These are phyloP conservation scores for Daboia siamensis DNA, from an alignment of 2,113 vertebrate species.

Conservation along the genomic window DNA sequence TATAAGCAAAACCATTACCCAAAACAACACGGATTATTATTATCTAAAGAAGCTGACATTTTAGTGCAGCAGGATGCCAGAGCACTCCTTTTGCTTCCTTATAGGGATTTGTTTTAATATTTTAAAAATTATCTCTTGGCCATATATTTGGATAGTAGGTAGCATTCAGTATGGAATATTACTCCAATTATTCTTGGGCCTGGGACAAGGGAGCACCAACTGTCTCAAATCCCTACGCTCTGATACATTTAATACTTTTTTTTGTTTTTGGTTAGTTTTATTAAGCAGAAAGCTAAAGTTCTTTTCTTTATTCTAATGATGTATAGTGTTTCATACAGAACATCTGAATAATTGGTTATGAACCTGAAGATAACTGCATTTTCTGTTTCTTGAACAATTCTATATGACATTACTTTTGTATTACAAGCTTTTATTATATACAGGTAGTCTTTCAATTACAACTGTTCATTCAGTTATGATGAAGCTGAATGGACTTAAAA, in stretches of 20 bases:
- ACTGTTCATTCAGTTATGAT: neutral
- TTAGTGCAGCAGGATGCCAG: neutral
- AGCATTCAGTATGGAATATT: neutral
- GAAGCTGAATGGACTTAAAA: neutral
- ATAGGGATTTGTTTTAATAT: neutral
- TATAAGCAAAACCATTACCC: neutral
- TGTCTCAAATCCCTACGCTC: neutral
- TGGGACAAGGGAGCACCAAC: neutral
- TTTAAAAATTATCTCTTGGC: neutral
- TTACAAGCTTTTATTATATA: neutral
- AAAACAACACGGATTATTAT: neutral
- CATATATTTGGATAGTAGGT: neutral
- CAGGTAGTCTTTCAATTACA: neutral
- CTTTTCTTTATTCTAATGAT: neutral
- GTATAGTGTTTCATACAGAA: neutral
- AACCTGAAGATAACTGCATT: neutral
- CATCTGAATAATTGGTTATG: neutral
- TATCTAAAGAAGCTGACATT: neutral
- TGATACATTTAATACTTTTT: neutral
- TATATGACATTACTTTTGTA: neutral
- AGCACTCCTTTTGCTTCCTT: neutral
- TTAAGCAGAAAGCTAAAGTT: neutral
- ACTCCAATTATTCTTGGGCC: neutral
- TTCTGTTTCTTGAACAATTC: neutral
- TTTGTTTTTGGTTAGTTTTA: neutral